Base-by-base conservation (phyloP, 92 coral and sea anemone genomes). In the Metridium senile region DNA sequence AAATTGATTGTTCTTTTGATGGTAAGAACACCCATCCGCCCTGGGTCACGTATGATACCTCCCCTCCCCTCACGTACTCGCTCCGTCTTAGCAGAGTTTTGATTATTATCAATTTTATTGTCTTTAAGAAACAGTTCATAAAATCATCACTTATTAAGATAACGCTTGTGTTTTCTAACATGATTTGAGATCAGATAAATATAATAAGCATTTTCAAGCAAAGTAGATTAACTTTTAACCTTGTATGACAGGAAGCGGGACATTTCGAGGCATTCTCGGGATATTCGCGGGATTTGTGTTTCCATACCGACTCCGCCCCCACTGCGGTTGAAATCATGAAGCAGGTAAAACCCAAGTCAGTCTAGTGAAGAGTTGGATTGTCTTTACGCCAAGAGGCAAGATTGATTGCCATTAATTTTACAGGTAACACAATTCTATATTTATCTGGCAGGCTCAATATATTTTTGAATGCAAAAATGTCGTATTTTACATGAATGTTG, bases 301-400 rank as follows among this genome's bases (percentile, higher is more conserved):
- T 34, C 0, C 46, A 73, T 73, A 29, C 53, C 68, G 67, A 73
- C 68, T 33, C 78, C 72, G 78, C 78, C 78, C 68, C 78, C 78
- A 11, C 25, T 68, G 54, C 27, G 56, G 56, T 27, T 58, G 27
- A 1, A 9, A 43, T 68, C 9, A 27, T n/a, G 53, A 35, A 68
- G 53, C 72, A 19, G 62, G 31, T 16, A 26, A 47, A 26, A 18
- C 26, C 26, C 49, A 27, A 57, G 68, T 70, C 75, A 49, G 33
- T 53, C 21, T 58, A 20, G 47, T 57, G 51, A 34, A 46, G 58
- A 33, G 26, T 33, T 33, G 8, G 32, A 13, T 45, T 73, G 32
- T 57, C 68, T 58, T 11, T 26, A 19, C 29, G 21, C 66, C 33
- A 32, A 26, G 33, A 47, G 27, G 17, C 64, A 63, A 51, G 78